Percentiles rank a stretch among this genome's conserved stretches.
Conservation (phyloP, 1,140 invertebrate genomes). For the Euwallacea fornicatus region DNA sequence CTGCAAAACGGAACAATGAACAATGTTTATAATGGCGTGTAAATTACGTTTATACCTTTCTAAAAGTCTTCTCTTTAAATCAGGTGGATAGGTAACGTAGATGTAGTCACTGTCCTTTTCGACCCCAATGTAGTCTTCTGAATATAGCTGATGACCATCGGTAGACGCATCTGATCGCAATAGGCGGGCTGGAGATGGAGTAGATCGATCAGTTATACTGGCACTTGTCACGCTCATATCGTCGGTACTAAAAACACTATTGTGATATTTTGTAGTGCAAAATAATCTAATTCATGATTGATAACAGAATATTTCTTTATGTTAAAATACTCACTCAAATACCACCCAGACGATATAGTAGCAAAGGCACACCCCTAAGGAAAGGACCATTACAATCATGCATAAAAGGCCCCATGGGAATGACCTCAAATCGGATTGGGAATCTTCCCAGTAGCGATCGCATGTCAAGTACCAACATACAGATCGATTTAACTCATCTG, state of each 20-base stretch:
- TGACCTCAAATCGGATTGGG: conserved; percentile 69
- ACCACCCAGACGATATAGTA: conserved; percentile 90
- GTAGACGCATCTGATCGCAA: conserved; percentile 53
- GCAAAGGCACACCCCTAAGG: conserved; percentile 79
- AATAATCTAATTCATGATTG: not conserved
- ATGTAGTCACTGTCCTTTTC: conserved; percentile 78
- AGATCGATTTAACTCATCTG: conserved; percentile 82
- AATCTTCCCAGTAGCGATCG: conserved; percentile 87
- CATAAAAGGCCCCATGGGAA: conserved; percentile 79
- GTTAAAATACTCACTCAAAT: conserved; percentile 73
- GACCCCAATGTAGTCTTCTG: conserved; percentile 54
- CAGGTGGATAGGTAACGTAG: conserved; percentile 82
- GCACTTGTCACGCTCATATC: conserved; percentile 64
- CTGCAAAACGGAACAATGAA: conserved; percentile 57
- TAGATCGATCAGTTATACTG: conserved; percentile 64
- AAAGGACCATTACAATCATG: conserved; percentile 74
- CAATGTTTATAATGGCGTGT: not conserved
- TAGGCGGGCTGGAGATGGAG: conserved; percentile 61
- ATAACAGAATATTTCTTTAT: not conserved
- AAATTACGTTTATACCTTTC: conserved; percentile 64
- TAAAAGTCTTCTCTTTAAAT: conserved; percentile 75
- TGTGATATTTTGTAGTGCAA: conserved; percentile 15
- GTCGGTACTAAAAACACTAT: conserved; percentile 58
- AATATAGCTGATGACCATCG: conserved; percentile 52
- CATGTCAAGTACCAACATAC: conserved; percentile 91